Percentiles rank a stretch among this genome's conserved stretches.
phyloP scores from a whole-genome alignment of 2,797 vertebrate genomes.

The Schizopygopsis malacanthus region DNA sequence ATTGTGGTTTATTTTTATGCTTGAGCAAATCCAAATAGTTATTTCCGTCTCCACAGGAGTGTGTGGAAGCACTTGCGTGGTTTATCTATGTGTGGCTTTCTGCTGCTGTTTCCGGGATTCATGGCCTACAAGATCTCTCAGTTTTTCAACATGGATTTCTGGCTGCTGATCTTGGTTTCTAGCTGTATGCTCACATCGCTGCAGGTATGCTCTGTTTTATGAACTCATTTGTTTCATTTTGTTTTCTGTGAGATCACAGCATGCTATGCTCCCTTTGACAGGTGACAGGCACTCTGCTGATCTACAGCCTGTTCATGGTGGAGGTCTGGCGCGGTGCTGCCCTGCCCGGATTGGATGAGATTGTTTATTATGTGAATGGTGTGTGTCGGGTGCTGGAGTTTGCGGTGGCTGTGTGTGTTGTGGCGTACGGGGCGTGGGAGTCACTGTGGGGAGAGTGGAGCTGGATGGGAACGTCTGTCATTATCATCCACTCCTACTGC shows the following conservation, averaged over 20 bases:
- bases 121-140: conserved; percentile 89
- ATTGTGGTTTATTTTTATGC: neutral
- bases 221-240: neutral
- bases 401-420: conserved; percentile 86
- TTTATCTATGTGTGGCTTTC: conserved; percentile 86
- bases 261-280: conserved; percentile 46
- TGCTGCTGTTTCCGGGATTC: conserved; percentile 84
- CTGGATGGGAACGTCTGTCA: conserved; percentile 89
- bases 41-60: conserved; percentile 72
- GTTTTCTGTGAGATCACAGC: neutral
- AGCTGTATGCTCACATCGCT: conserved; percentile 90
- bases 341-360: conserved; percentile 85
- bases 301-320: conserved; percentile 87
- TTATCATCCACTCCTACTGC: conserved; percentile 90
- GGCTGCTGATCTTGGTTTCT: conserved; percentile 89
- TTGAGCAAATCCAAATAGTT: neutral
- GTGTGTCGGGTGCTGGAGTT: conserved; percentile 88
- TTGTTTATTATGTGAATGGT: conserved; percentile 86
- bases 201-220: conserved; percentile 75
- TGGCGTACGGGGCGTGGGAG: conserved; percentile 88
- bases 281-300: conserved; percentile 86
- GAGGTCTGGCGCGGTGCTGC: conserved; percentile 80
- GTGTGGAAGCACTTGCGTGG: conserved; percentile 87
- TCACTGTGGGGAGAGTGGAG: conserved; percentile 89
- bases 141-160: conserved; percentile 92